Conservation (phyloP, 2,113 vertebrate species). For the Sceloporus undulatus region DNA sequence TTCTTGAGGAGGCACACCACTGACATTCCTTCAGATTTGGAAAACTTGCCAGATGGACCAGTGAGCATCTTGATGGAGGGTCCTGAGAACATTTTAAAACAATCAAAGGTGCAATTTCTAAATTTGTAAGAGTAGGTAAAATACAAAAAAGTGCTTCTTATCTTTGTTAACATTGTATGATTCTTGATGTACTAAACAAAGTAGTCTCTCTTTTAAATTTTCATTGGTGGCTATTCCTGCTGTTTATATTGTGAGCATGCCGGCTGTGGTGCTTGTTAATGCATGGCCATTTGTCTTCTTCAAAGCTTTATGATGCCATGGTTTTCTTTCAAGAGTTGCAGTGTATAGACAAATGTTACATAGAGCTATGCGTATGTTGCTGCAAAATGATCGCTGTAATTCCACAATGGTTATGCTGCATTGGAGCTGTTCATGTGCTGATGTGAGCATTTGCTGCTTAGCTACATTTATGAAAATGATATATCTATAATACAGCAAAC, state of each 20-base stretch:
- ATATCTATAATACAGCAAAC: constrained; percentile 78
- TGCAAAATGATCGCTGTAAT: constrained; percentile 74
- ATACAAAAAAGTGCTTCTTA: constrained; percentile 81
- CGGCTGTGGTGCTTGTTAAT: constrained; percentile 79
- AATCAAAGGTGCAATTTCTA: constrained; percentile 86
- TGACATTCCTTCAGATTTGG: constrained; percentile 77
- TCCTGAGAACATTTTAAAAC: constrained; percentile 78
- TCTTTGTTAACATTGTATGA: constrained; percentile 85
- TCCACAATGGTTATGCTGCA: constrained; percentile 79
- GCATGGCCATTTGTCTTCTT: constrained; percentile 83
- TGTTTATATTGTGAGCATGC: constrained; percentile 87
- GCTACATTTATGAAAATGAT: constrained; percentile 83
- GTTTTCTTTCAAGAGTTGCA: constrained; percentile 75
- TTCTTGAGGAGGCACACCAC: constrained; percentile 67
- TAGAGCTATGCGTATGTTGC: constrained; percentile 74
- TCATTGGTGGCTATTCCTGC: constrained; percentile 79
- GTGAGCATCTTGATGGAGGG: constrained; percentile 63
- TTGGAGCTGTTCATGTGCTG: constrained; percentile 77
- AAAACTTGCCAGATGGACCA: constrained; percentile 75
- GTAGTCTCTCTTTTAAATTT: constrained; percentile 77
- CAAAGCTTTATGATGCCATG: constrained; percentile 74
- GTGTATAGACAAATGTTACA: constrained; percentile 76
- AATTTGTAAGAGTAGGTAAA: constrained; percentile 85
- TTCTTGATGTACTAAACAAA: constrained; percentile 80
- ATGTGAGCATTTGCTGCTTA: constrained; percentile 75